Percentiles rank a stretch among this genome's conserved stretches.
These are phyloP conservation scores for Drosophila saltans DNA, from an alignment of 1,140 invertebrate species.

Conservation along the genomic window DNA sequence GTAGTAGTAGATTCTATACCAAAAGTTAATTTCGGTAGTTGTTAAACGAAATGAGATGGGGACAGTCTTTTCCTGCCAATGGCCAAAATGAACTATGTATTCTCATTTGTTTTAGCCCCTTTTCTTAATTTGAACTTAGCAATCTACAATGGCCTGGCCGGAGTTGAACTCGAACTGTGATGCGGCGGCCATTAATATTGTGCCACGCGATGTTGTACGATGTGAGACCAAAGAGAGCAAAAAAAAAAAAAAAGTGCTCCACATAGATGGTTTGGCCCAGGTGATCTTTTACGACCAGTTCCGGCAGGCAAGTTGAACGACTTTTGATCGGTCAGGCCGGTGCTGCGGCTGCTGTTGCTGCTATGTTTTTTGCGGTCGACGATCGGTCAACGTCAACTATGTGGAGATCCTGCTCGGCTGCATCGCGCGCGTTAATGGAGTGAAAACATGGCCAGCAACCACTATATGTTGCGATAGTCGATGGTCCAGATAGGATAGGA, in stretches of 20 bases:
- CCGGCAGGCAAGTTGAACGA: slow-evolving; percentile 80
- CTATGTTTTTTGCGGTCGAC: slow-evolving; percentile 69
- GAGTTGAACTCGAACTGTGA: slow-evolving; percentile 62
- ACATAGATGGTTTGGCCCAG: slow-evolving; percentile 61
- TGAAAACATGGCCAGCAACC: slow-evolving; percentile 58
- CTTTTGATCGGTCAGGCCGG: slow-evolving; percentile 74
- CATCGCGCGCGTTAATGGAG: slow-evolving; percentile 64
- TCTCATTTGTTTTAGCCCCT: background rate
- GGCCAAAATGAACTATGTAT: slow-evolving; percentile 60
- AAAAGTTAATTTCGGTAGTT: background rate
- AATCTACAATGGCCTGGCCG: slow-evolving; percentile 17
- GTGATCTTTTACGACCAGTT: slow-evolving; percentile 81
- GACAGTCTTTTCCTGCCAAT: slow-evolving; percentile 1
- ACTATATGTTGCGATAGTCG: slow-evolving; percentile 23
- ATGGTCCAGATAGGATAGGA: slow-evolving; percentile 2
- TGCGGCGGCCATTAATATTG: slow-evolving; percentile 76
- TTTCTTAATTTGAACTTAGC: slow-evolving; percentile 55
- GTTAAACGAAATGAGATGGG: background rate
- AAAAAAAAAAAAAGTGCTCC: slow-evolving; percentile 50
- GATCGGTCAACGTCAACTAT: slow-evolving; percentile 73
- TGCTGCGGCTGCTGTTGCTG: slow-evolving; percentile 17
- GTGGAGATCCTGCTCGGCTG: slow-evolving; percentile 43
- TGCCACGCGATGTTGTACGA: slow-evolving; percentile 62
- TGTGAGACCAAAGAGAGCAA: slow-evolving; percentile 34
- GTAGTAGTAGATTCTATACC: background rate